These are phyloP conservation scores for Lagodon rhomboides DNA, from an alignment of 2,797 vertebrate genomes.

Conservation along the genomic window DNA sequence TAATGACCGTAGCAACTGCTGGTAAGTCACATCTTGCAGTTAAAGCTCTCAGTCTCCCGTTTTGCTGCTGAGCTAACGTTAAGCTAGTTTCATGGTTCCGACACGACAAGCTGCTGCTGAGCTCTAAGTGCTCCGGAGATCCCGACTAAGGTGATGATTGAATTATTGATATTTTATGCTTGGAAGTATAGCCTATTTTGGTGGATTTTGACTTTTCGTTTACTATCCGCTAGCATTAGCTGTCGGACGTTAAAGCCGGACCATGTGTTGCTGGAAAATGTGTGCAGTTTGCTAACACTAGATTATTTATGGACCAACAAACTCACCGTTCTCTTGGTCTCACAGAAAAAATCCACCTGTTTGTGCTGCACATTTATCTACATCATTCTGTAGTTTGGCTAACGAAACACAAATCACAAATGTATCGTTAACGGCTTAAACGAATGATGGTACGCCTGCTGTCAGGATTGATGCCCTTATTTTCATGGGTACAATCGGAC, in stretches of 20 bases:
- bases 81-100: constrained; percentile 5
- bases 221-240: not conserved
- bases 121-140: not conserved
- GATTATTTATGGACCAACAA: not conserved
- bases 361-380: not conserved
- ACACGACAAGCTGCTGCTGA: not conserved
- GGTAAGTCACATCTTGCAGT: too few relatives aligned
- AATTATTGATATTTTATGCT: not conserved
- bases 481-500: not conserved
- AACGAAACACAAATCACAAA: not conserved
- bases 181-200: not conserved
- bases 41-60: not conserved
- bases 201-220: not conserved
- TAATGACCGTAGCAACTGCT: not conserved
- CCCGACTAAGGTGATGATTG: constrained; percentile 8
- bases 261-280: not conserved
- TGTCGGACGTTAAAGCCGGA: not conserved
- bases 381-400: not conserved
- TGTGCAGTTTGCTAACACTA: not conserved
- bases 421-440: not conserved
- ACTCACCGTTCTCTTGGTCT: not conserved
- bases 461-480: not conserved
- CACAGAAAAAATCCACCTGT: not conserved
- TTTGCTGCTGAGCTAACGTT: not conserved
- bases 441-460: not conserved